A percentile compares a stretch with the other conserved stretches of the same genome.
Evolutionary conservation across 1,140 invertebrate genomes (phyloP).

Genomic region (Anthonomus grandis): DNA sequence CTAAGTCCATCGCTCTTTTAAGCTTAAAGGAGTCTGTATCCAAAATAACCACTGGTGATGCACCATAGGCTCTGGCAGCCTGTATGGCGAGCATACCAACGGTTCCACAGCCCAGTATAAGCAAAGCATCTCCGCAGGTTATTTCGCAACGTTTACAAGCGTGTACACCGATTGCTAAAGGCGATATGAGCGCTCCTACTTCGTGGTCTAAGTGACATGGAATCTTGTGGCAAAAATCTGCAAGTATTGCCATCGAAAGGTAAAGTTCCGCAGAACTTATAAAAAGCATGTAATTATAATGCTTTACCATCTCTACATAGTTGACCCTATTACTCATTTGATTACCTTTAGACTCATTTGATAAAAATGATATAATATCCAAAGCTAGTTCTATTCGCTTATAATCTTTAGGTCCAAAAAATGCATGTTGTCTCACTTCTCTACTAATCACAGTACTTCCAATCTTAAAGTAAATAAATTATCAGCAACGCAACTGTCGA

Average conservation of each 20-base stretch:
- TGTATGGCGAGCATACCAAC: conserved; percentile 52
- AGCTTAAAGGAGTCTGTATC: conserved; percentile 52
- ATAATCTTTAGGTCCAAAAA: too few relatives aligned
- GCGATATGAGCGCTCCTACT: conserved; percentile 88
- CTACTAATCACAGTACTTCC: too few relatives aligned
- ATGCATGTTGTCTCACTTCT: too few relatives aligned
- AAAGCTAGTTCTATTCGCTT: too few relatives aligned
- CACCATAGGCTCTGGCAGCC: conserved; percentile 77
- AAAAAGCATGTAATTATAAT: too few relatives aligned
- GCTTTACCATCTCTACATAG: too few relatives aligned
- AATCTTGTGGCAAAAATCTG: conserved; percentile 89
- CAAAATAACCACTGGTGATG: conserved; percentile 1
- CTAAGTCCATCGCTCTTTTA: conserved; percentile 74
- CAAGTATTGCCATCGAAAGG: conserved; percentile 80
- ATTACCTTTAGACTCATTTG: too few relatives aligned
- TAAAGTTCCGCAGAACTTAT: conserved; percentile 85
- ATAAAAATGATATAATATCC: too few relatives aligned
- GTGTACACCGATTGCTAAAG: conserved; percentile 88
- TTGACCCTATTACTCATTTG: too few relatives aligned
- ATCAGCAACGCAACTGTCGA: too few relatives aligned
- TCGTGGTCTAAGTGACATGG: conserved; percentile 84
- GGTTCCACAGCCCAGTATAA: conserved; percentile 12
- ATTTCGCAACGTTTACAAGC: conserved; percentile 77
- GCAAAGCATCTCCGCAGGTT: conserved; percentile 66
- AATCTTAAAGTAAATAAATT: too few relatives aligned